Evolutionary conservation across 2,113 vertebrate species (phyloP).

Genomic region (Atractosteus spatula): DNA sequence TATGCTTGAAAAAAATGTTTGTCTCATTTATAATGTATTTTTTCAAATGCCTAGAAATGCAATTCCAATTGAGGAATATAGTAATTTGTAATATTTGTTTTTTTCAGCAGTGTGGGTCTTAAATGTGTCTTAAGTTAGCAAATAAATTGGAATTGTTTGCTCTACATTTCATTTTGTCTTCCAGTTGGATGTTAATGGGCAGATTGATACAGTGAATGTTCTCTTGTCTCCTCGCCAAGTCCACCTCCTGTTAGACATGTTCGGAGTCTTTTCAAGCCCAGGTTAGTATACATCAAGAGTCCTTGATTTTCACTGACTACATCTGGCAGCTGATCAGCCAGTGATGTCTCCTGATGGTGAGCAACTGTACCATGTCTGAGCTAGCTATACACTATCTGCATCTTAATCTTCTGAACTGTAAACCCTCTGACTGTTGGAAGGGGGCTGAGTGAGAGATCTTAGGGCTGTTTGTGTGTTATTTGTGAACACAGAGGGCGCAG

Average conservation of each 20-base stretch:
- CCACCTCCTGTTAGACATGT: conserved; percentile 87
- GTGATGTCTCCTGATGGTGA: no score
- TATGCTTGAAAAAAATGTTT: background rate
- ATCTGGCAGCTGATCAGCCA: no score
- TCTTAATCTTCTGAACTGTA: no score
- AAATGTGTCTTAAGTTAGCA: no score
- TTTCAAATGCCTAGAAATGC: background rate
- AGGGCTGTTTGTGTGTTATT: background rate
- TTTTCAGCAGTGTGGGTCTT: no score
- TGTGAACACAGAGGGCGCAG: conserved; percentile 67
- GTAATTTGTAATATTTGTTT: no score
- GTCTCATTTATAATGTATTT: background rate
- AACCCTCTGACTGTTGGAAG: no score
- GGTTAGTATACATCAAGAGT: conserved; percentile 60
- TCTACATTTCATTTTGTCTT: conserved; percentile 24
- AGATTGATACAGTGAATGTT: conserved; percentile 82
- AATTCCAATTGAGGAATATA: no score
- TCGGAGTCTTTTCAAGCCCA: conserved; percentile 85
- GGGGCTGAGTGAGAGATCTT: no score
- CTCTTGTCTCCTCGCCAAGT: conserved; percentile 92
- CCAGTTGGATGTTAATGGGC: conserved; percentile 89
- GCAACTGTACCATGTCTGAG: no score
- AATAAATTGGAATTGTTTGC: background rate
- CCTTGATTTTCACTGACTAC: no score
- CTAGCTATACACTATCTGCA: background rate